A percentile compares a stretch with the other conserved stretches of the same genome.
Conservation (phyloP, 2,113 vertebrate genomes). For the Takifugu flavidus region DNA sequence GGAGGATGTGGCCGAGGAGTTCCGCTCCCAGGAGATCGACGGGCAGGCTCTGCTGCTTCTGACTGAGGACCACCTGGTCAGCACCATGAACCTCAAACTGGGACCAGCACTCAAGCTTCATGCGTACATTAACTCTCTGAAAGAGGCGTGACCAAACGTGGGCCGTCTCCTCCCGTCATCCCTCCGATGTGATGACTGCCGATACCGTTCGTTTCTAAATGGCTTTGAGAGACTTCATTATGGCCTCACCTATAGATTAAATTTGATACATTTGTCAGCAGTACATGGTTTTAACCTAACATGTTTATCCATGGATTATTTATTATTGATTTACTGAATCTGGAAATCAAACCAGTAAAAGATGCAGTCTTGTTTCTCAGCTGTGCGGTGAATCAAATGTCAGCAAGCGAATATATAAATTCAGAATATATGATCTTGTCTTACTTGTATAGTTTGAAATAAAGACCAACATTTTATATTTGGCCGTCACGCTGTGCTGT, state of each 20-base stretch:
- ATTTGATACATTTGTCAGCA: constrained; percentile 32
- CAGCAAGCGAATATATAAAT: too few relatives aligned
- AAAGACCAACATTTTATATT: too few relatives aligned
- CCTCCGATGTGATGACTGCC: neutral
- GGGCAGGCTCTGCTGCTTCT: constrained; percentile 90
- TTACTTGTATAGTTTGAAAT: too few relatives aligned
- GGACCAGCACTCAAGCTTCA: constrained; percentile 92
- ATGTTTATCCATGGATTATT: constrained; percentile 37
- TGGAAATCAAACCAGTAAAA: constrained; percentile 32
- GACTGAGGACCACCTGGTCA: constrained; percentile 94
- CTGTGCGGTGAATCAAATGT: too few relatives aligned
- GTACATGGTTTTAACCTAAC: constrained; percentile 1
- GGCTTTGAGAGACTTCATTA: constrained; percentile 4
- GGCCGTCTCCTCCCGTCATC: constrained; percentile 3
- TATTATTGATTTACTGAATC: constrained; percentile 35
- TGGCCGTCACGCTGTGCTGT: too few relatives aligned
- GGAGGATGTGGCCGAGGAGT: constrained; percentile 83
- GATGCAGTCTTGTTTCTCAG: neutral
- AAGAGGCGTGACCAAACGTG: constrained; percentile 72
- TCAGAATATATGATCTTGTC: too few relatives aligned
- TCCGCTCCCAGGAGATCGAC: constrained; percentile 91
- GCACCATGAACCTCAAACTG: constrained; percentile 92
- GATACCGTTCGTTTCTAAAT: constrained; percentile 54
- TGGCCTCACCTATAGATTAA: neutral
- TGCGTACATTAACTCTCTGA: constrained; percentile 88